Evolutionary conservation across 2,888 invertebrate species (phyloP).

Genomic region (Protophormia terraenovae): DNA sequence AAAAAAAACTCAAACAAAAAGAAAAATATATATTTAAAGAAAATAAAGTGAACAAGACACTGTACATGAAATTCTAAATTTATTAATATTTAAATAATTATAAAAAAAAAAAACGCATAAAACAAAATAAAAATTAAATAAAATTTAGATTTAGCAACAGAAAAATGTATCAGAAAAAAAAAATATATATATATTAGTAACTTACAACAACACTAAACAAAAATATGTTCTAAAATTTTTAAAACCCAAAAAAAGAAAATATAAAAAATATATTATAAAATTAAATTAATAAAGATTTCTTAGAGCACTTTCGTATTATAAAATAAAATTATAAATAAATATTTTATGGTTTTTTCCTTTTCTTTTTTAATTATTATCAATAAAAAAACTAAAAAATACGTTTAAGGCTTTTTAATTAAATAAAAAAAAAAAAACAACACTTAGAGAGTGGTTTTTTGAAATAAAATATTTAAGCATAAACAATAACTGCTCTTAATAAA

Average conservation of each 20-base stretch:
- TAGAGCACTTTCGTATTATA: constrained; percentile 72
- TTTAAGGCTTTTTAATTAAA: constrained; percentile 55
- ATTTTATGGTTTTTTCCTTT: constrained; percentile 20
- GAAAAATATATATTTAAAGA: constrained; percentile 36
- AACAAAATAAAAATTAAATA: constrained; percentile 33
- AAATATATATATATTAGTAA: constrained; percentile 35
- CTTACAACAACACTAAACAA: constrained; percentile 25
- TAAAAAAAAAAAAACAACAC: not conserved
- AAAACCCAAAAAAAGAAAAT: not conserved
- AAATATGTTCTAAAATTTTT: constrained; percentile 62
- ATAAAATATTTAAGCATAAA: constrained; percentile 7
- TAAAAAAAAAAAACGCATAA: constrained; percentile 11
- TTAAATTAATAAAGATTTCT: constrained; percentile 68
- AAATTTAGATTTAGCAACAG: constrained; percentile 54
- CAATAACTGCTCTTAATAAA: not conserved
- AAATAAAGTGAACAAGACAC: constrained; percentile 61
- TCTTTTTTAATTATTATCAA: not conserved
- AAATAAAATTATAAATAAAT: constrained; percentile 29
- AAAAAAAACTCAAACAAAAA: constrained; percentile 11
- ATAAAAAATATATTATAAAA: constrained; percentile 32
- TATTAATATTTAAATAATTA: constrained; percentile 51
- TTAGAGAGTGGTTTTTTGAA: constrained; percentile 5
- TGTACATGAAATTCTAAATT: constrained; percentile 71
- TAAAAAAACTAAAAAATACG: not conserved
- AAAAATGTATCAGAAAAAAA: constrained; percentile 47